phyloP scores from a whole-genome alignment of 1,140 invertebrate genomes.

The Drosophila nikananu region DNA sequence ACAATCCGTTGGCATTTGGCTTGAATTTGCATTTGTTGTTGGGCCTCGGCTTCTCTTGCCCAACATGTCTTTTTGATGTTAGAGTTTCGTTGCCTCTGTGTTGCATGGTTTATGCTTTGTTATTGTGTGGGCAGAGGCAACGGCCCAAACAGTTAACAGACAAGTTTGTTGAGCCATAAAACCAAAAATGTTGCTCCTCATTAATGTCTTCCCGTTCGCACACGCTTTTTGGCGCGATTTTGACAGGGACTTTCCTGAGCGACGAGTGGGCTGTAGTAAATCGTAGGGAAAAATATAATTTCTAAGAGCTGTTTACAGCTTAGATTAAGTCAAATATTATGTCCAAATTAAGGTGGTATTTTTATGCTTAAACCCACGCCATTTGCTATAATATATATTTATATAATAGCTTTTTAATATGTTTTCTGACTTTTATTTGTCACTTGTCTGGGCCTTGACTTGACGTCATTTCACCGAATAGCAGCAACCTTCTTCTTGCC shows the following conservation, averaged over 20 bases:
- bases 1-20: slow-evolving; percentile 57
- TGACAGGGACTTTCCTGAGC: not conserved
- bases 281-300: not conserved
- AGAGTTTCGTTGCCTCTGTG: slow-evolving; percentile 42
- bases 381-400: not conserved
- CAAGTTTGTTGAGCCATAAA: slow-evolving; percentile 67
- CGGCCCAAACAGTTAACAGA: slow-evolving; percentile 31
- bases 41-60: slow-evolving; percentile 6
- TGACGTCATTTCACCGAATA: slow-evolving; percentile 49
- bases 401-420: slow-evolving; percentile 27
- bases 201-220: slow-evolving; percentile 1
- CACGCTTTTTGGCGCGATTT: slow-evolving; percentile 12
- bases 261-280: not conserved
- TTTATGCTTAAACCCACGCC: not conserved
- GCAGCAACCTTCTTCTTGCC: slow-evolving; percentile 23
- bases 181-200: slow-evolving; percentile 61
- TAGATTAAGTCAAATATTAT: not conserved
- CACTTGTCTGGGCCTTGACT: slow-evolving; percentile 24
- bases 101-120: slow-evolving; percentile 57
- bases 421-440: slow-evolving; percentile 45
- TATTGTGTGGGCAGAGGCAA: slow-evolving; percentile 43
- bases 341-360: not conserved
- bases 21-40: slow-evolving; percentile 47
- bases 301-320: not conserved
- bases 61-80: slow-evolving; percentile 49